Evolutionary conservation across 2,888 invertebrate species (phyloP), one percentile per base, ranked within the genome.

Genomic region (Diarsia dahlii): DNA sequence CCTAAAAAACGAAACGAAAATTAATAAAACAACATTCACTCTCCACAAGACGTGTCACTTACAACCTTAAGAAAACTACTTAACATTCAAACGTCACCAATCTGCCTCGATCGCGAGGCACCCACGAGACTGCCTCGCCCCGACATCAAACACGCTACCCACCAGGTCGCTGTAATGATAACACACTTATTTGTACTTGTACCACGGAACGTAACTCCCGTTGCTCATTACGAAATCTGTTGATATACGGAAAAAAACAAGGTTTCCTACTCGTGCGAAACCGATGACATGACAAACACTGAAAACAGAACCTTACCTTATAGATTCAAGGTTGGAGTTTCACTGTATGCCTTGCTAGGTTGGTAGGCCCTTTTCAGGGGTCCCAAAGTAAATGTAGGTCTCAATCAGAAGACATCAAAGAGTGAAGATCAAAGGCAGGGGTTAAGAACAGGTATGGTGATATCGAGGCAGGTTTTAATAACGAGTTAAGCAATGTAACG

Each of bases 191-290:
- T 91, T 91, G 85, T 89, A 89, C 91, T 88, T 89, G 78, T 85
- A 87, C 85, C 85, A 80, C 84, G 54, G n/a, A 71, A 45, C 64
- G 78, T 73, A 84, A 88, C 87, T 92, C 92, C 91, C 92, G 90
- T 76, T 90, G 91, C 93, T 93, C 92, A 93, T 93, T 91, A 92
- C 87, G 75, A 80, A 92, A 91, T 91, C 90, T 88, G 88, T 88
- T 88, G 88, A 90, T 87, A 89, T 84, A 88, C 84, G 81, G 78
- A 81, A 89, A 88, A 88, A 88, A 84, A 84, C 78, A 85, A 71
- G 78, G 62, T 62, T 82, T 77, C 72, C 78, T 66, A 82, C 77
- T 87, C 87, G 85, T 88, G 87, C 84, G 75, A 82, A 88, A 86
- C 81, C 54, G 18, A 79, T 74, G 62, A 5, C 10, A 63, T 2